A percentile compares a stretch with the other conserved stretches of the same genome.
phyloP scores from a whole-genome alignment of 2,888 invertebrate genomes.

The Neocrepidodera transversa region DNA sequence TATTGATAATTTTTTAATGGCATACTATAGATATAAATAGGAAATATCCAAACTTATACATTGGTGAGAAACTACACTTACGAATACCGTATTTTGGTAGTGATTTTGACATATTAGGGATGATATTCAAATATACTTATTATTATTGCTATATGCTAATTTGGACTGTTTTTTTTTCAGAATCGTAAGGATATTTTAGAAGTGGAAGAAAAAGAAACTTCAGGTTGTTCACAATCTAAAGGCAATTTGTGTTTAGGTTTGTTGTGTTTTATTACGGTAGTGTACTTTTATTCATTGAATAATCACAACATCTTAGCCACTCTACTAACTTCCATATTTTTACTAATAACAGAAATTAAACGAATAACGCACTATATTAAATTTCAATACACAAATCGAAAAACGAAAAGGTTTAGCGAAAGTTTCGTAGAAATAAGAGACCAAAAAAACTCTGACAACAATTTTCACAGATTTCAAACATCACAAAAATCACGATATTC shows the following conservation, averaged over 20 bases:
- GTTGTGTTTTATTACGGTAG: slow-evolving; percentile 56
- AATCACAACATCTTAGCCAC: slow-evolving; percentile 24
- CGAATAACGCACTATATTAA: slow-evolving; percentile 7
- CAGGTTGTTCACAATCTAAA: slow-evolving; percentile 55
- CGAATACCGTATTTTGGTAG: too few relatives aligned
- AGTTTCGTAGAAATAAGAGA: slow-evolving; percentile 22
- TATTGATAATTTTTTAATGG: too few relatives aligned
- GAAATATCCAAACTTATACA: too few relatives aligned
- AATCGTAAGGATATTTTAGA: slow-evolving; percentile 55
- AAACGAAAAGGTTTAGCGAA: slow-evolving; percentile 8
- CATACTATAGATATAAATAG: too few relatives aligned
- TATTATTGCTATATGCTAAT: too few relatives aligned
- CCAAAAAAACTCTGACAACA: slow-evolving; percentile 57
- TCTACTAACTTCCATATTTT: slow-evolving; percentile 48
- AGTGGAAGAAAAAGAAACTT: slow-evolving; percentile 53
- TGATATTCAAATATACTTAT: too few relatives aligned
- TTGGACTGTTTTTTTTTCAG: slow-evolving; percentile 46
- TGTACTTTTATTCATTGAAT: slow-evolving; percentile 41
- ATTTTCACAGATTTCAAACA: slow-evolving; percentile 50
- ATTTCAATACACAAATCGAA: slow-evolving; percentile 5
- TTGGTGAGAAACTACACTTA: too few relatives aligned
- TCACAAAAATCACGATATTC: slow-evolving; percentile 11
- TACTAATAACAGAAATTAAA: slow-evolving; percentile 43
- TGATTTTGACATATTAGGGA: too few relatives aligned
- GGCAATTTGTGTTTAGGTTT: slow-evolving; percentile 61